A percentile compares a stretch with the other conserved stretches of the same genome.
Conservation (phyloP, 1,140 invertebrate species). For the Megalonaias nervosa region DNA sequence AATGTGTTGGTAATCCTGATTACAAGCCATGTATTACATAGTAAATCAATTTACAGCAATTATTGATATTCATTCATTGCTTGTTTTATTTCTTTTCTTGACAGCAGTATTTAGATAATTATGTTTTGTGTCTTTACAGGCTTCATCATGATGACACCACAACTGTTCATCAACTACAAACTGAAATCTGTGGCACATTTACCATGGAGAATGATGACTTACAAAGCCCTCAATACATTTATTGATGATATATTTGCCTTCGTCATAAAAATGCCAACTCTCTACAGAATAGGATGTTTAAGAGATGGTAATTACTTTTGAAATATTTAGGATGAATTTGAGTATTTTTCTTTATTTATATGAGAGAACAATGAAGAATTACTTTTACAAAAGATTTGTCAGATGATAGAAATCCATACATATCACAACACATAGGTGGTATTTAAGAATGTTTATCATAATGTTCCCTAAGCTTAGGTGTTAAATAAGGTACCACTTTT, state of each 20-base stretch:
- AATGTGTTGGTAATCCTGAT: no score
- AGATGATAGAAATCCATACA: background rate
- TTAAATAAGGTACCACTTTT: background rate
- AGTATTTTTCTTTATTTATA: background rate
- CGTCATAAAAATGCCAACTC: constrained; percentile 99
- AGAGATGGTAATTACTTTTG: constrained; percentile 83
- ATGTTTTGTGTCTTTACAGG: constrained; percentile 72
- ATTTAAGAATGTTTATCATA: no score
- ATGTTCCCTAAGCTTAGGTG: background rate
- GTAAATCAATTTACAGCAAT: background rate
- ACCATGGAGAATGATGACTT: constrained; percentile 99
- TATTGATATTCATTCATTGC: background rate
- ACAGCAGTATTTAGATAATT: no score
- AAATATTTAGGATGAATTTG: background rate
- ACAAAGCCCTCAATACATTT: constrained; percentile 99
- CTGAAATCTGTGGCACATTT: constrained; percentile 98
- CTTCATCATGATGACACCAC: constrained; percentile 99
- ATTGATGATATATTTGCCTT: constrained; percentile 99
- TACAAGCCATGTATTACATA: background rate
- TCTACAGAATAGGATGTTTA: constrained; percentile 95
- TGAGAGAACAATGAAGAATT: background rate
- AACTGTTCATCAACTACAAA: constrained; percentile 99
- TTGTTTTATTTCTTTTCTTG: no score
- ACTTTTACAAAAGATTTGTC: background rate
- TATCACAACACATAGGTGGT: no score